These are phyloP conservation scores for Bellardia bayeri DNA, from an alignment of 2,888 invertebrate genomes.

Conservation along the genomic window DNA sequence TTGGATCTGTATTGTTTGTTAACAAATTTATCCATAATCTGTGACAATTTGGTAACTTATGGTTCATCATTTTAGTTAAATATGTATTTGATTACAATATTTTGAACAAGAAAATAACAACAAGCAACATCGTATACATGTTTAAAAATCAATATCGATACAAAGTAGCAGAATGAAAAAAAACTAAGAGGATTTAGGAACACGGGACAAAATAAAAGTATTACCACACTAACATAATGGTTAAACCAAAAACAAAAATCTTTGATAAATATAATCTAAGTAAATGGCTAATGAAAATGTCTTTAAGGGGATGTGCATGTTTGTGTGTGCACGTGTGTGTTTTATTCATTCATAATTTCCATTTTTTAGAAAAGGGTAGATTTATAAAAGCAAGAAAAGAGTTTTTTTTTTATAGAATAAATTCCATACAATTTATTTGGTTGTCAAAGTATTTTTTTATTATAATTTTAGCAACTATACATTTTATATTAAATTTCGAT, in stretches of 20 bases:
- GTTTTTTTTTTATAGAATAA: not conserved
- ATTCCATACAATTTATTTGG: not conserved
- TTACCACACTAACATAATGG: not conserved
- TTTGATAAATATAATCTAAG: not conserved
- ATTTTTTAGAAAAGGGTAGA: slow-evolving; percentile 11
- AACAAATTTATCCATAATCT: slow-evolving; percentile 72
- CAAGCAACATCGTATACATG: not conserved
- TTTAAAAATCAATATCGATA: slow-evolving; percentile 49
- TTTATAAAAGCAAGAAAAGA: not conserved
- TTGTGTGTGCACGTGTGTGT: not conserved
- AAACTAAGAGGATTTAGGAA: slow-evolving; percentile 40
- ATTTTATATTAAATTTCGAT: not conserved
- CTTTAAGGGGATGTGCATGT: not conserved
- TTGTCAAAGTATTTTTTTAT: not conserved
- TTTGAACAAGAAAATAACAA: slow-evolving; percentile 2
- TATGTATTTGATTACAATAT: slow-evolving; percentile 63
- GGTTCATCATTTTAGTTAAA: slow-evolving; percentile 68
- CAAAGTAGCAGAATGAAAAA: not conserved
- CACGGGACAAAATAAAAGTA: slow-evolving; percentile 6
- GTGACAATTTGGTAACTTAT: slow-evolving; percentile 71
- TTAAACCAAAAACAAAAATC: not conserved
- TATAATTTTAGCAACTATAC: not conserved
- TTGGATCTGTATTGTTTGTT: slow-evolving; percentile 55
- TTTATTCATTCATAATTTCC: not conserved
- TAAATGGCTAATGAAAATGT: slow-evolving; percentile 16